Conservation (phyloP, 2,113 vertebrate genomes). For the Sigmodon hispidus region DNA sequence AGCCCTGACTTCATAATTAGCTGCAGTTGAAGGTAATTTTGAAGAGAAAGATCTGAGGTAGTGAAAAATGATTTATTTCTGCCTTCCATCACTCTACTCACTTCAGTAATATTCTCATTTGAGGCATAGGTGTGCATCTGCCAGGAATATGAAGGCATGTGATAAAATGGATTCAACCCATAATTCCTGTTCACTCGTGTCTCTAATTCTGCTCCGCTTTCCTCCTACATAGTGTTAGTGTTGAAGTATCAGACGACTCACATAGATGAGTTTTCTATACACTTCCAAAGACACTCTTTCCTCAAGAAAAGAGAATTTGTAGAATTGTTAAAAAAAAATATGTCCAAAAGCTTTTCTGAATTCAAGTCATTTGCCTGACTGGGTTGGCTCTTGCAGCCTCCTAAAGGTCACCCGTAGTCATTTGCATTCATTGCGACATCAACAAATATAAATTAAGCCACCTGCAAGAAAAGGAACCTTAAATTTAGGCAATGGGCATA, state of each 20-base stretch:
- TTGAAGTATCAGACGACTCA: neutral
- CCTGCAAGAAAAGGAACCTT: conserved; percentile 78
- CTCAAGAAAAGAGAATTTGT: neutral
- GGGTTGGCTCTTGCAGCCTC: conserved; percentile 37
- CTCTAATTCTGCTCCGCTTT: neutral
- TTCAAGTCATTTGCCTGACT: conserved; percentile 45
- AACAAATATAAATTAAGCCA: conserved; percentile 82
- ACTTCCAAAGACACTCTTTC: conserved; percentile 17
- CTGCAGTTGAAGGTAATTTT: neutral
- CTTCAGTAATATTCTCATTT: conserved; percentile 24
- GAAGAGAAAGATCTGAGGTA: neutral
- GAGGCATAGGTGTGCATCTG: neutral
- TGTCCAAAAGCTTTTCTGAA: conserved; percentile 32
- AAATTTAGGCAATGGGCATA: conserved; percentile 80
- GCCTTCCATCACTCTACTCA: neutral
- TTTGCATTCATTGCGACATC: conserved; percentile 76
- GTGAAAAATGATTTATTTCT: conserved; percentile 41
- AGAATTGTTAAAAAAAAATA: conserved; percentile 53
- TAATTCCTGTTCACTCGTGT: neutral
- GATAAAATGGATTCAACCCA: neutral
- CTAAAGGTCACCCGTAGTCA: conserved; percentile 78
- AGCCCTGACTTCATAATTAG: neutral
- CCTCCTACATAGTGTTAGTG: neutral
- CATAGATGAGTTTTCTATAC: neutral
- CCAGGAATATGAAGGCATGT: neutral